phyloP scores from a whole-genome alignment of 1,140 invertebrate genomes.

The Scaptomyza hsui region DNA sequence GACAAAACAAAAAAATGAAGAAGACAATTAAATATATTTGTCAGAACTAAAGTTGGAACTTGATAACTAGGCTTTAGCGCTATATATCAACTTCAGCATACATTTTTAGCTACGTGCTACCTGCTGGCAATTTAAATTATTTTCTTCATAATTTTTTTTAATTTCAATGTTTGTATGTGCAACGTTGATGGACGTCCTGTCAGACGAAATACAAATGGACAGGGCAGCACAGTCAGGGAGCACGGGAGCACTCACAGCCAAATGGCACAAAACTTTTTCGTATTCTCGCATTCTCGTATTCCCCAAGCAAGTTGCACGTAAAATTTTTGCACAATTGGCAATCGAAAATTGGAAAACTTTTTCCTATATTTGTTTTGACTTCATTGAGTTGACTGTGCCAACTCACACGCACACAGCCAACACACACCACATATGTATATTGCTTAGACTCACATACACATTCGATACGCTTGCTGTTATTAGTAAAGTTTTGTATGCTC shows the following conservation, averaged over 20 bases:
- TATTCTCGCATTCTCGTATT: slow-evolving; percentile 71
- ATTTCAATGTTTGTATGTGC: slow-evolving; percentile 27
- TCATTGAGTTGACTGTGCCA: slow-evolving; percentile 70
- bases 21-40: slow-evolving; percentile 31
- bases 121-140: slow-evolving; percentile 31
- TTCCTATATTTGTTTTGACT: slow-evolving; percentile 81
- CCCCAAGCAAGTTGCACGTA: slow-evolving; percentile 65
- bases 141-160: slow-evolving; percentile 30
- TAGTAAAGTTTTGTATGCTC: slow-evolving; percentile 67
- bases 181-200: slow-evolving; percentile 20
- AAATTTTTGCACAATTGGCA: slow-evolving; percentile 78
- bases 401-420: slow-evolving; percentile 33
- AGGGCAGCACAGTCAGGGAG: slow-evolving; percentile 1
- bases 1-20: slow-evolving; percentile 5
- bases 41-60: slow-evolving; percentile 38
- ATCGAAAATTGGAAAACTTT: slow-evolving; percentile 83
- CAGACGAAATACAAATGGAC: slow-evolving; percentile 19
- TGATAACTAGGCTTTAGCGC: background rate
- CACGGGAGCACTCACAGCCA: slow-evolving; percentile 41
- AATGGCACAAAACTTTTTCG: slow-evolving; percentile 67
- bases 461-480: slow-evolving; percentile 58
- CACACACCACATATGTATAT: slow-evolving; percentile 34
- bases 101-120: background rate
- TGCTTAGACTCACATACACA: slow-evolving; percentile 48
- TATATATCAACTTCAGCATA: background rate